Percentiles rank a stretch among this genome's conserved stretches.
These are phyloP conservation scores for Cephus pygmeus DNA, from an alignment of 2,888 invertebrate species.

Conservation along the genomic window DNA sequence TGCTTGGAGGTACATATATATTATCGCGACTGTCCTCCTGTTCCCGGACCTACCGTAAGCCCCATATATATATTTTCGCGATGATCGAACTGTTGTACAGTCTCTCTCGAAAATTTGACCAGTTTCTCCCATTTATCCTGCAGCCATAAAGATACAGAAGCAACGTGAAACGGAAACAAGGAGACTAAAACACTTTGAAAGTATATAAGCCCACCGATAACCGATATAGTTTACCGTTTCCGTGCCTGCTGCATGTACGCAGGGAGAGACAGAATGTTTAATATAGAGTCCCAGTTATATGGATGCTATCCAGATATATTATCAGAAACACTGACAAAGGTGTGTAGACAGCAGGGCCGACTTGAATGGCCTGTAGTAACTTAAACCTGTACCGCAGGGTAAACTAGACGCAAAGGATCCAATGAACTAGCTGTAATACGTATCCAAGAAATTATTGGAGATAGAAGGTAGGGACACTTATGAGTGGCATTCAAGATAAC, in stretches of 20 bases:
- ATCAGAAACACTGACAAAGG: background rate
- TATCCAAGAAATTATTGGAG: background rate
- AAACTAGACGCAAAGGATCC: slow-evolving; percentile 32
- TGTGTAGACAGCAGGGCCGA: slow-evolving; percentile 29
- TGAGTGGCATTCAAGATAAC: slow-evolving; percentile 17
- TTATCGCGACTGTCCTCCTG: background rate
- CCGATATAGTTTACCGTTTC: background rate
- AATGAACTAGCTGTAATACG: slow-evolving; percentile 9
- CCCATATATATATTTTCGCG: background rate
- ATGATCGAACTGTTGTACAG: background rate
- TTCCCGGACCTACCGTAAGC: background rate
- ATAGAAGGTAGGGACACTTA: slow-evolving; percentile 8
- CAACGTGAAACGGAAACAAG: background rate
- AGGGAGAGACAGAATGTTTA: background rate
- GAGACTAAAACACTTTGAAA: background rate
- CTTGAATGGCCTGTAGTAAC: slow-evolving; percentile 34
- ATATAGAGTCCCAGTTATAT: background rate
- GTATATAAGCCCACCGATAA: background rate
- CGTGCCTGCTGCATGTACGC: background rate
- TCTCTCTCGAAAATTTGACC: background rate
- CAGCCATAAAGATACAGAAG: background rate
- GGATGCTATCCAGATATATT: background rate
- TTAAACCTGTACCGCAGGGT: slow-evolving; percentile 34
- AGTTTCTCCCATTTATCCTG: background rate
- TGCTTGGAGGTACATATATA: background rate